A percentile compares a stretch with the other conserved stretches of the same genome.
phyloP scores from a whole-genome alignment of 2,888 invertebrate species.

The Perdita meconis region DNA sequence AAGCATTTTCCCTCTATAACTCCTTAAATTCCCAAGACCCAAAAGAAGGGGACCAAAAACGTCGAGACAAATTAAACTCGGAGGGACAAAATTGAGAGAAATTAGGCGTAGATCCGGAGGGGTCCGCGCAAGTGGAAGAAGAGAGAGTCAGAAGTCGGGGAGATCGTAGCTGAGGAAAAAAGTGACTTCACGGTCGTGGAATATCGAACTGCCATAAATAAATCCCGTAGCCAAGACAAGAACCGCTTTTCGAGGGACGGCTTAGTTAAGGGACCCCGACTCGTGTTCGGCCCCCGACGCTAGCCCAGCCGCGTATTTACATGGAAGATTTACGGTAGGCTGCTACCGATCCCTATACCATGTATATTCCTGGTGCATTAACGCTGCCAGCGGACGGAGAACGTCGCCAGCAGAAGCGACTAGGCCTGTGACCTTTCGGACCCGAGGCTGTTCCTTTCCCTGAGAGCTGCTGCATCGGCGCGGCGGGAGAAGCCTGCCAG shows the following conservation, averaged over 20 bases:
- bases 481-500: too few species aligned
- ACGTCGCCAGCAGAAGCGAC: constrained; percentile 63
- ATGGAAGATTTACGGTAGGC: constrained; percentile 67
- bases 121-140: background rate
- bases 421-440: constrained; percentile 63
- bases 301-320: constrained; percentile 65
- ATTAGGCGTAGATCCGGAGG: background rate
- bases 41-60: too few species aligned
- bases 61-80: too few species aligned
- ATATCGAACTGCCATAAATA: constrained; percentile 35
- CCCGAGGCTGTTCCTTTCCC: constrained; percentile 50
- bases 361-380: constrained; percentile 66
- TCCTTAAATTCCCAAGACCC: too few species aligned
- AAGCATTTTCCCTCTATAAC: too few species aligned
- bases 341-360: constrained; percentile 56
- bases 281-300: constrained; percentile 53
- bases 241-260: constrained; percentile 49
- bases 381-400: constrained; percentile 60
- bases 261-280: constrained; percentile 58
- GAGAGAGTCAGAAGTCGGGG: background rate
- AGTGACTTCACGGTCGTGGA: constrained; percentile 2
- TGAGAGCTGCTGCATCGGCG: constrained; percentile 23
- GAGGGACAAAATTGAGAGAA: background rate
- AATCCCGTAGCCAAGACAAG: constrained; percentile 39
- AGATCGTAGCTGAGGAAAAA: too few species aligned